Base-by-base conservation (phyloP, 1,140 invertebrate species). In the Diploscapter pachys region DNA sequence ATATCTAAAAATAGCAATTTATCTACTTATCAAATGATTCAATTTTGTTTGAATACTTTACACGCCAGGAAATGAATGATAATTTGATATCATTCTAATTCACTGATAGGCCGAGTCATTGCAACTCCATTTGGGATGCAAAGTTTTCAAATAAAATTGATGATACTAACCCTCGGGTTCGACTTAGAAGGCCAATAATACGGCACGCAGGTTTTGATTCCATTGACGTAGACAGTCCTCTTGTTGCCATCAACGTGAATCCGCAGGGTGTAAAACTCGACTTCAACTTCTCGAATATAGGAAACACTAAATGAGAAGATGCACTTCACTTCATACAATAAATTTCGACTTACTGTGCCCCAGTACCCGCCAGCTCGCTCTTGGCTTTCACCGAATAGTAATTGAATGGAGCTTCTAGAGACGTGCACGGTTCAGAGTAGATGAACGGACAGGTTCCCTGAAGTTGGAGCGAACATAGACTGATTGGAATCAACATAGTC, bases 361-460 rank as follows among this genome's bases (percentile, higher is more conserved):
- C 62, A 4, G 65, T 57, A 52, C 62, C 67, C 13, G 54, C 56
- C 13, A 75, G 31, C 56, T 73, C 75, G 54, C 71, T 78, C n/a
- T 71, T 73, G 3, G 75, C 74, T 53, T 51, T 72, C 0, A 80
- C 76, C 4, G 57, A 59, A 55, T 63, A 80, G 59, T 13, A 61
- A 50, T 4, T n/a, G 57, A 72, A 78, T 66, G 68, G 68, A 48
- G 59, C 63, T 13, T 65, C 62, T 48, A 76, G 71, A 5, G 9
- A 31, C 4, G 59, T 73, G 64, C 79, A 80, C 5, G 79, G 73
- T 31, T 73, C 51, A 31, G 78, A 73, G 67, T 65, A 72, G 4
- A 74, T 57, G 52, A 63, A 80, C 6, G 79, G 79, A 50, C 79
- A 80, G 13, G 77, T 78, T 71, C 75, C 75, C 63, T 31, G 31